A percentile compares a stretch with the other conserved stretches of the same genome.
These are phyloP conservation scores for Cherax quadricarinatus DNA, from an alignment of 1,140 invertebrate species.

Conservation along the genomic window DNA sequence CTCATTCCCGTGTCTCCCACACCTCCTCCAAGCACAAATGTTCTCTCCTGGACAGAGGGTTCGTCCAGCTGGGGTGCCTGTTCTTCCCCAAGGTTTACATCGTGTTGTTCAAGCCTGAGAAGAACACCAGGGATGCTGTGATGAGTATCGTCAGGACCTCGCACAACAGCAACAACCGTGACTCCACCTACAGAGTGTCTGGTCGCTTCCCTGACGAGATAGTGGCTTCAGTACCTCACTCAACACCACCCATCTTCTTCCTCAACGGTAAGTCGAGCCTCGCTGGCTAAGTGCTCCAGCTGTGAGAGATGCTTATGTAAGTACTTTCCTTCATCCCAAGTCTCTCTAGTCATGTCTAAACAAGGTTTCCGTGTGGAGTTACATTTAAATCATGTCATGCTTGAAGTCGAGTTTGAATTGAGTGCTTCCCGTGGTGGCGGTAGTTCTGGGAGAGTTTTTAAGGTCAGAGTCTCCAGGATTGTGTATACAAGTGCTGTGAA, in stretches of 20 bases:
- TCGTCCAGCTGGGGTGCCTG: constrained; percentile 80
- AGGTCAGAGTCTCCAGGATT: too few relatives aligned
- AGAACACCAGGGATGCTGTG: constrained; percentile 82
- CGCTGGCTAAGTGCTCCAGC: too few relatives aligned
- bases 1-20: too few relatives aligned
- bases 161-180: background rate
- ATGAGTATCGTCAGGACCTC: constrained; percentile 76
- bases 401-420: too few relatives aligned
- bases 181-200: background rate
- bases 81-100: constrained; percentile 83
- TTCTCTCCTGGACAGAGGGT: constrained; percentile 74
- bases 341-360: too few relatives aligned
- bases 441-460: too few relatives aligned
- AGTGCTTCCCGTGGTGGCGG: too few relatives aligned
- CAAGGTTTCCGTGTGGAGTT: too few relatives aligned
- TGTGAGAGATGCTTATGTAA: too few relatives aligned
- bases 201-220: background rate
- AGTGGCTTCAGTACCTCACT: background rate
- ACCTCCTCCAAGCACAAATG: background rate
- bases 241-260: background rate
- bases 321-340: too few relatives aligned
- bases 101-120: constrained; percentile 83
- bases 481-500: too few relatives aligned
- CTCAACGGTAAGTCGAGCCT: background rate
- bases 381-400: too few relatives aligned